These are phyloP conservation scores for Stenotaenia linearis DNA, from an alignment of 2,888 invertebrate species.

Conservation along the genomic window DNA sequence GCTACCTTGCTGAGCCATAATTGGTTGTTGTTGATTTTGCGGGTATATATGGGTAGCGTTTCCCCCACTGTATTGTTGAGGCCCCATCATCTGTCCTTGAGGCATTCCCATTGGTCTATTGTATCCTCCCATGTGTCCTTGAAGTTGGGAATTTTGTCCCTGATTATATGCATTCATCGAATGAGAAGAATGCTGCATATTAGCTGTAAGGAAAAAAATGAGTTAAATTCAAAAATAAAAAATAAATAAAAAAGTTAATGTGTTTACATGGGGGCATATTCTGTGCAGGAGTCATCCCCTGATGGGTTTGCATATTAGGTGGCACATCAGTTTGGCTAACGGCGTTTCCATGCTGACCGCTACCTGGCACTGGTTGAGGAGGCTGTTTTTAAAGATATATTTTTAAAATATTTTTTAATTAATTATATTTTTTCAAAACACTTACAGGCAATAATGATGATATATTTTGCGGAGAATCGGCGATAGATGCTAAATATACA, in stretches of 20 bases:
- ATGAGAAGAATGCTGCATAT: conserved; percentile 46
- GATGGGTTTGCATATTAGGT: conserved; percentile 35
- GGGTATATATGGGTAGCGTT: not conserved
- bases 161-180: conserved; percentile 58
- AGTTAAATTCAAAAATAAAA: not conserved
- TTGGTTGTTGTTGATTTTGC: conserved; percentile 1
- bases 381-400: conserved; percentile 31
- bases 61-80: conserved; percentile 3
- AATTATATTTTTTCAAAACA: conserved; percentile 42
- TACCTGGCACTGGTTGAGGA: conserved; percentile 35
- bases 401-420: not conserved
- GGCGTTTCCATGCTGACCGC: conserved; percentile 30
- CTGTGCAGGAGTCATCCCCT: not conserved
- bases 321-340: conserved; percentile 38
- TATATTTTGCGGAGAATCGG: conserved; percentile 93
- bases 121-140: conserved; percentile 34
- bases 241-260: not conserved
- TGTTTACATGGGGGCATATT: conserved; percentile 5
- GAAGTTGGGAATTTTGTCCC: conserved; percentile 30
- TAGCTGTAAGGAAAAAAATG: conserved; percentile 16
- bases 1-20: not conserved
- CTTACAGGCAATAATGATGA: conserved; percentile 82
- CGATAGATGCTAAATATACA: conserved; percentile 89
- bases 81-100: conserved; percentile 14
- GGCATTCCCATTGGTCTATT: conserved; percentile 32